Evolutionary conservation across 2,113 vertebrate species (phyloP), one percentile per base, ranked within the genome.

Genomic region (Boleophthalmus pectinirostris): DNA sequence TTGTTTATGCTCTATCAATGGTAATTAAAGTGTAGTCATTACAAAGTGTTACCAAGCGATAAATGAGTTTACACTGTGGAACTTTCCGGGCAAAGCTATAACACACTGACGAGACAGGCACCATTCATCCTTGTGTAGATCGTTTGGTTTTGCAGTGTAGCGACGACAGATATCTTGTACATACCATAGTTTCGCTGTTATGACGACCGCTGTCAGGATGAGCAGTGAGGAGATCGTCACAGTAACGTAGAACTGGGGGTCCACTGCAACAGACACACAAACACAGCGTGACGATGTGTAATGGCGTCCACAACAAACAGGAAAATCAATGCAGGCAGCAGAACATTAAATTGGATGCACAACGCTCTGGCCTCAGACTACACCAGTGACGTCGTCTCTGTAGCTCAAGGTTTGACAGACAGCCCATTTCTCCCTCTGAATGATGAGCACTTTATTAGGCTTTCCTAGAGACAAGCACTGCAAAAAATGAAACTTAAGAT

Each of bases 161-260:
- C 5, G 20, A 0, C 18, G 24, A 73, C 24, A 83, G 49, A 65
- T 43, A 72, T 75, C 11, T 25, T 10, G 21, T 74, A 84, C 93
- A 88, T 94, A 94, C 94, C 94, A 93, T 82, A 94, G 92, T 92
- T 94, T 94, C 78, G 93, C 93, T 70, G 92, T 91, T 68, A 94
- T 93, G 85, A 93, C 72, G 83, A 93, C 88, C 14, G 92, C 94
- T 29, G 89, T 92, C 79, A 94, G 75, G 86, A 94, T 91, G 84
- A 94, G 92, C 79, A 94, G 82, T 11, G 93, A 92, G 38, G 94
- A 94, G 88, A 94, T 94, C 85, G 90, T 94, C 87, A 94, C 92
- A 29, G 94, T 94, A 86, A 94, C 94, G 75, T 94, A 94, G 90
- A 94, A 94, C 91, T 94, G 94, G 83, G 94, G 94, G 89, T 94